Conservation (phyloP, 2,113 vertebrate species). For the Crotalus helleri region DNA sequence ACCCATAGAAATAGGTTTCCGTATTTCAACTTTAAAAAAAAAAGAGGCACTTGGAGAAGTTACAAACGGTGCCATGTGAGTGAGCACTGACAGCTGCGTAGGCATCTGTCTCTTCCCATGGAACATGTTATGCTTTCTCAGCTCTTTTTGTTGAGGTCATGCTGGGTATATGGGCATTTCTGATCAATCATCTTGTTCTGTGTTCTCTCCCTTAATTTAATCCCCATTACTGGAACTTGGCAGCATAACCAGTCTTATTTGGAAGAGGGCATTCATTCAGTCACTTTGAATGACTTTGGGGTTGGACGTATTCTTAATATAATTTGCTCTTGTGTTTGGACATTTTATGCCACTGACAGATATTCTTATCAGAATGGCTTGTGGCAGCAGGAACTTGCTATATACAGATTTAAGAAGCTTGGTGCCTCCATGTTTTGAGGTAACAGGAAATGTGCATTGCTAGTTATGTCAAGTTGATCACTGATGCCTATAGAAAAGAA, state of each 20-base stretch:
- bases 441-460: conserved; percentile 29
- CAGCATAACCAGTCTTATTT: neutral
- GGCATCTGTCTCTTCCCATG: neutral
- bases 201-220: neutral
- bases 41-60: conserved; percentile 18
- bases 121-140: neutral
- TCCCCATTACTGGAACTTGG: neutral
- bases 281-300: neutral
- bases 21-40: neutral
- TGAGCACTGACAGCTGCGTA: neutral
- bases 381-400: conserved; percentile 36
- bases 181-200: neutral
- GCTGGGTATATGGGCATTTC: neutral
- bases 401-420: conserved; percentile 56
- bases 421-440: conserved; percentile 19
- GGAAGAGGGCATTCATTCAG: neutral
- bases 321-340: neutral
- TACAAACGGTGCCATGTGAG: neutral
- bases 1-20: neutral
- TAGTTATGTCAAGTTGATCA: conserved; percentile 12
- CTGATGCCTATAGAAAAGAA: conserved; percentile 37
- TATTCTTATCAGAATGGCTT: neutral
- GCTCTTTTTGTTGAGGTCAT: neutral
- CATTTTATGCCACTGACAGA: conserved; percentile 3
- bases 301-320: neutral